Conservation (phyloP, 2,113 vertebrate species). For the Ahaetulla prasina region DNA sequence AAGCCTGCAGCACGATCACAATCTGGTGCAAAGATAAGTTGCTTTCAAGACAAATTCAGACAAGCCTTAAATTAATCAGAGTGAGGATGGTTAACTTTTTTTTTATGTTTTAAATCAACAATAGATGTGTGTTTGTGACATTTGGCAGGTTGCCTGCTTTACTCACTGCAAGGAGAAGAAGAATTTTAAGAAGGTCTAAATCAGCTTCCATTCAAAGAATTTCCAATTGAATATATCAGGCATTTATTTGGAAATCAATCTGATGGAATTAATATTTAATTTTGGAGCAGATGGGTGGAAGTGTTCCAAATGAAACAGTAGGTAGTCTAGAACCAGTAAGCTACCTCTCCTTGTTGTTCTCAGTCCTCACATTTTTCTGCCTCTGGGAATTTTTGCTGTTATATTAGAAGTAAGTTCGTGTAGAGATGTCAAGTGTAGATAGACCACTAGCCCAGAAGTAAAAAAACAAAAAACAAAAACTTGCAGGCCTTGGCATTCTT, state of each 20-base stretch:
- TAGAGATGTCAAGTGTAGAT: not conserved
- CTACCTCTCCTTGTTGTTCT: not conserved
- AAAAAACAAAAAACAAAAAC: not conserved
- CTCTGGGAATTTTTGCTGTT: not conserved
- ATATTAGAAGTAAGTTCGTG: not conserved
- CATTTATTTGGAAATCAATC: not conserved
- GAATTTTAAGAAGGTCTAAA: conserved; percentile 9
- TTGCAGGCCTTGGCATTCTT: not conserved
- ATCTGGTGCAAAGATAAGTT: conserved; percentile 34
- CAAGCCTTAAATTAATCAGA: conserved; percentile 32
- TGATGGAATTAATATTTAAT: accelerated
- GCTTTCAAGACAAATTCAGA: conserved; percentile 36
- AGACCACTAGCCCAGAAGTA: not conserved
- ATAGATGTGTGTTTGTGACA: not conserved
- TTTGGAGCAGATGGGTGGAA: not conserved
- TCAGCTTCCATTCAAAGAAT: not conserved
- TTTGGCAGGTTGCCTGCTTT: conserved; percentile 28
- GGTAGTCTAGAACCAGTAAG: not conserved
- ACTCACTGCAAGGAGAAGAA: conserved; percentile 20
- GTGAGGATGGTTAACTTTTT: not conserved
- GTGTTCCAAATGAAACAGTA: not conserved
- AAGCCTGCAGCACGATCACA: conserved; percentile 4
- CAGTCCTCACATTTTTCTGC: not conserved
- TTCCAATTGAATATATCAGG: not conserved
- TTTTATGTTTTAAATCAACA: conserved; percentile 16